phyloP scores from a whole-genome alignment of 2,888 invertebrate species.

The Erpobdella octoculata region DNA sequence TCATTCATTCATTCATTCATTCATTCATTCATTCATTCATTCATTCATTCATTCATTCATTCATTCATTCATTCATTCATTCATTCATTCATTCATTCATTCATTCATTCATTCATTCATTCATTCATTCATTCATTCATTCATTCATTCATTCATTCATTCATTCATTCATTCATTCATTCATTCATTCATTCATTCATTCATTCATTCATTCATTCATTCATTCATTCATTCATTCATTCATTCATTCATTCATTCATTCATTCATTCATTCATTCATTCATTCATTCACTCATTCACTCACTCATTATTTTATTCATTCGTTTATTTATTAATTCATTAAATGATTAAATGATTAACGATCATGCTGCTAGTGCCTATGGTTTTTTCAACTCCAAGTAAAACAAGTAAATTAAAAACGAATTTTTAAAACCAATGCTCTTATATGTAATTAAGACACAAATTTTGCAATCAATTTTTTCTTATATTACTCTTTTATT shows the following conservation, averaged over 20 bases:
- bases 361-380: too few species aligned
- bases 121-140: background rate
- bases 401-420: too few species aligned
- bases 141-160: background rate
- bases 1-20: background rate
- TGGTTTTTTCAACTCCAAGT: too few species aligned
- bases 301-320: too few species aligned
- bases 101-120: conserved; percentile 10
- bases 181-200: conserved; percentile 15
- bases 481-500: too few species aligned
- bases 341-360: background rate
- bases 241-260: background rate
- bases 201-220: background rate
- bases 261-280: background rate
- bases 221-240: background rate
- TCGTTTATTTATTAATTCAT: too few species aligned
- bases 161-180: background rate
- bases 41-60: background rate
- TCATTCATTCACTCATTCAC: too few species aligned
- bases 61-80: too few species aligned
- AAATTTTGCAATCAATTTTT: too few species aligned
- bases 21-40: background rate
- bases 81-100: conserved; percentile 1
- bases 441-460: too few species aligned
- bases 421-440: too few species aligned